Evolutionary conservation across 2,888 invertebrate genomes (phyloP), one percentile per base, ranked within the genome.

Genomic region (Rhagophthalmus giganteus): DNA sequence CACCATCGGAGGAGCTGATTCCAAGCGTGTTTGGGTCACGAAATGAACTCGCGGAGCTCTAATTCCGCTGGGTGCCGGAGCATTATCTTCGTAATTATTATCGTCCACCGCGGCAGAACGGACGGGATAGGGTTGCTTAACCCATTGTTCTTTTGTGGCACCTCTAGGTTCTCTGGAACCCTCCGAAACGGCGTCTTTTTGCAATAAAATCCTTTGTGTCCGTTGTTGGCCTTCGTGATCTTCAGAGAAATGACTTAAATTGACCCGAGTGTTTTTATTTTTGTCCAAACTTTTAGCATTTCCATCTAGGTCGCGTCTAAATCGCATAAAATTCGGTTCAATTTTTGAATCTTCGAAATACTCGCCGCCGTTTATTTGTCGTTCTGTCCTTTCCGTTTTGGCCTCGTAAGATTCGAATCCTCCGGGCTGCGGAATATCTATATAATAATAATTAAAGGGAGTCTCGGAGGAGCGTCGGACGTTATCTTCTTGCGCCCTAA

Each of bases 11-110:
- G 61, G 61, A 8, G 61, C 56, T 5, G 60, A 81, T 55, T 82
- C 68, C 0, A 62, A 58, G 40, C 69, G 62, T 31, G 67, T 62
- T 65, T 84, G 84, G 0, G 85, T 85, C 8, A 85, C 81, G 60
- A 85, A 85, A 68, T 85, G 83, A 1, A 85, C 83, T 60, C 83
- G 71, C 0, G 85, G 84, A 72, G 83, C 83, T 59, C 84, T 73
- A 2, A 81, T 77, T 63, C 78, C 79, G 11, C 82, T 82, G 47
- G 79, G 79, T 2, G 78, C 78, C 0, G 81, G 78, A 16, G 79
- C 76, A 2, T 81, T 70, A 8, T 76, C 74, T 30, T 75, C 74
- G 13, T 72, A 73, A 44, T 69, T 68, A n/a, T 77, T 74, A 39
- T 78, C 75, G 20, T 44, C 69, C 12, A 60, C 57, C 11, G 71